Evolutionary conservation across 2,888 invertebrate genomes (phyloP).

Genomic region (Muschampia plurimacula): DNA sequence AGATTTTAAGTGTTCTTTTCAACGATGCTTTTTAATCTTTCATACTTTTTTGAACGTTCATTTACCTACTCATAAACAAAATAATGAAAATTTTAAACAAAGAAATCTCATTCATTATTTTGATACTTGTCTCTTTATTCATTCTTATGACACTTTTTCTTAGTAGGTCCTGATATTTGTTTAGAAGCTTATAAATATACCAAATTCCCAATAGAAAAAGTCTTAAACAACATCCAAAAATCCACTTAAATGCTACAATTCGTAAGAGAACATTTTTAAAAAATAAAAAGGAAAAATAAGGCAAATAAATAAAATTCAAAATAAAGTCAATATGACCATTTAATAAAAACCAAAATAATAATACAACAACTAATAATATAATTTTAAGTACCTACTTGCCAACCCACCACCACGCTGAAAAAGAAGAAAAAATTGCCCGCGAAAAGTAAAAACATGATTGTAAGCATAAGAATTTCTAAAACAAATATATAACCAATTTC

Average conservation of each 20-base stretch:
- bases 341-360: conserved; percentile 76
- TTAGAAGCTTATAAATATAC: background rate
- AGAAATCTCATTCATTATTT: background rate
- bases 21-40: background rate
- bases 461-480: background rate
- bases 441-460: background rate
- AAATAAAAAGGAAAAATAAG: conserved; percentile 33
- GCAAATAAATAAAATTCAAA: conserved; percentile 62
- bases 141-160: background rate
- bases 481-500: background rate
- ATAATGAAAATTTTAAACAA: background rate
- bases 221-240: background rate
- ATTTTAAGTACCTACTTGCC: conserved; percentile 61
- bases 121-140: background rate
- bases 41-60: background rate
- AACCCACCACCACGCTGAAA: conserved; percentile 68
- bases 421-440: conserved; percentile 40
- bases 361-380: conserved; percentile 59
- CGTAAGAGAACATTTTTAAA: background rate
- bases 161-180: background rate
- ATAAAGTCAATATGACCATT: conserved; percentile 70
- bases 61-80: background rate
- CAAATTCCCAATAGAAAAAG: background rate
- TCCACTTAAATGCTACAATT: background rate
- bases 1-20: background rate